Conservation (phyloP, 2,888 invertebrate genomes). For the Agriopis marginaria region DNA sequence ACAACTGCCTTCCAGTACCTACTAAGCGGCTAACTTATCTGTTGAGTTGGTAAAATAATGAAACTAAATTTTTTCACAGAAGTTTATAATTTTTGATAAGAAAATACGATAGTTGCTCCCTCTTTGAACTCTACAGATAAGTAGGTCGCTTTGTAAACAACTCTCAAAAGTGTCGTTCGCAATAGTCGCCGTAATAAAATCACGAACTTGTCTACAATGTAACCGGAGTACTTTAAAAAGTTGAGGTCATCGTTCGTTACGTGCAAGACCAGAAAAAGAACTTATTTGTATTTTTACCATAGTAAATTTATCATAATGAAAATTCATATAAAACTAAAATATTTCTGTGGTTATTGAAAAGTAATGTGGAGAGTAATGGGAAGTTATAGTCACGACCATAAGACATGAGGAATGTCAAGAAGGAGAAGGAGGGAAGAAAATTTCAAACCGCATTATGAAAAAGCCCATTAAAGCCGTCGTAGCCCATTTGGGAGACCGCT, state of each 20-base stretch:
- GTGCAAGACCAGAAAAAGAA: no score
- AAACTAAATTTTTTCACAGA: neutral
- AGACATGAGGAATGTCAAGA: no score
- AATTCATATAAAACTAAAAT: no score
- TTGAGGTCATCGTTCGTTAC: constrained; percentile 15
- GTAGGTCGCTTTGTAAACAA: constrained; percentile 7
- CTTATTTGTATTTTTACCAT: no score
- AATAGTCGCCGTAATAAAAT: constrained; percentile 43
- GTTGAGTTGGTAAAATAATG: neutral
- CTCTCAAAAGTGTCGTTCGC: constrained; percentile 38
- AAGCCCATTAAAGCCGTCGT: no score
- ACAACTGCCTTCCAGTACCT: neutral
- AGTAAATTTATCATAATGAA: no score
- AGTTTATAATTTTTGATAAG: neutral
- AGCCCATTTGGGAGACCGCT: no score
- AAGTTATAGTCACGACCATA: no score
- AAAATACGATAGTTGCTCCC: neutral
- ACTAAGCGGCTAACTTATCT: neutral
- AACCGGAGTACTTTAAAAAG: constrained; percentile 43
- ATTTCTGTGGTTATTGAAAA: no score
- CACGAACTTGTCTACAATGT: constrained; percentile 40
- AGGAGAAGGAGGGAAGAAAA: no score
- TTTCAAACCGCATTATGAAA: no score
- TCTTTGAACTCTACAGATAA: neutral
- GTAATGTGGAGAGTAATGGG: no score